phyloP scores from a whole-genome alignment of 2,113 vertebrate genomes.

The Seriola rivoliana region DNA sequence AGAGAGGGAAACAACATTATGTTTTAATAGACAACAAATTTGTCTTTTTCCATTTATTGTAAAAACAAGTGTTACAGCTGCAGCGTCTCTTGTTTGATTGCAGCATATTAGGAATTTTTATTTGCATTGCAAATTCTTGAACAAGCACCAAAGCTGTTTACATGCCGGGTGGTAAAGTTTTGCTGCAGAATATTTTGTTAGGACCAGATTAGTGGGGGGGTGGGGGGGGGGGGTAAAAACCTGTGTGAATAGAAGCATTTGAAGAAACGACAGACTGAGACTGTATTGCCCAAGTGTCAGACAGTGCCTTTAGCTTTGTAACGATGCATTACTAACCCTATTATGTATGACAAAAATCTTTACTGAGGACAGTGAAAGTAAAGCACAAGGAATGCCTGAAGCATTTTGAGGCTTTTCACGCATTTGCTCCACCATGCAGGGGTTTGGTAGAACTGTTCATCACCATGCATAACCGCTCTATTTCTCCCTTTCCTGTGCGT shows the following conservation, averaged over 20 bases:
- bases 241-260: neutral
- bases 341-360: neutral
- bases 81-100: conserved; percentile 6
- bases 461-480: neutral
- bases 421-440: conserved; percentile 9
- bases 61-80: conserved; percentile 9
- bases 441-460: neutral
- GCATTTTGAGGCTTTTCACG: conserved; percentile 13
- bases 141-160: conserved; percentile 23
- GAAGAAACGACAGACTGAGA: neutral
- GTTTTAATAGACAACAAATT: conserved; percentile 44
- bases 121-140: conserved; percentile 54
- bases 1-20: conserved; percentile 16
- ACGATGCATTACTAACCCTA: conserved; percentile 10
- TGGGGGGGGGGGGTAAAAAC: neutral
- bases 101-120: conserved; percentile 32
- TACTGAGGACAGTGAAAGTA: conserved; percentile 12
- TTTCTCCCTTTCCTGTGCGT: neutral
- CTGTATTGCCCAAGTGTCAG: neutral
- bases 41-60: conserved; percentile 24
- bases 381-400: neutral
- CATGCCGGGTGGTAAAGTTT: conserved; percentile 8
- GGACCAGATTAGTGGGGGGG: neutral
- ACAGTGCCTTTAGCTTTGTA: neutral
- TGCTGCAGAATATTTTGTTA: conserved; percentile 21